A percentile compares a stretch with the other conserved stretches of the same genome.
These are phyloP conservation scores for Zaprionus tsacasi DNA, from an alignment of 1,140 invertebrate species.

Conservation along the genomic window DNA sequence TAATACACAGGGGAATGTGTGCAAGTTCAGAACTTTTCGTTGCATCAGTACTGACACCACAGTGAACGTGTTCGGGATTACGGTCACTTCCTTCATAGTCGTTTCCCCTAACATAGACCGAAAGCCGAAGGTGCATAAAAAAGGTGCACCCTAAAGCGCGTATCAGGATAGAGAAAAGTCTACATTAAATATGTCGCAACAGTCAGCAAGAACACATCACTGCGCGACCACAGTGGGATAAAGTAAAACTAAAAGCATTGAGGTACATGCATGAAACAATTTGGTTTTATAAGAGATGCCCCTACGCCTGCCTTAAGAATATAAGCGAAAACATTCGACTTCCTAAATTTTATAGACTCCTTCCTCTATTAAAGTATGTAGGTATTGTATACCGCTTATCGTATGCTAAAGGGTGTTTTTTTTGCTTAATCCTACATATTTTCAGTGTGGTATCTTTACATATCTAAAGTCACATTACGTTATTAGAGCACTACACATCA, in stretches of 20 bases:
- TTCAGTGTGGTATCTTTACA: too few relatives aligned
- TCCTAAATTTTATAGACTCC: not conserved
- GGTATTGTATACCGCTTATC: not conserved
- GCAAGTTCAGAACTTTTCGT: not conserved
- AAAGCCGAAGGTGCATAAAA: constrained; percentile 32
- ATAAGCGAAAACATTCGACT: not conserved
- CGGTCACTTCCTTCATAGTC: constrained; percentile 1
- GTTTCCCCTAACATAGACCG: constrained; percentile 27
- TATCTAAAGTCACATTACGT: not conserved
- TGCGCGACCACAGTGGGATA: not conserved
- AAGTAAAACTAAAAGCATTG: not conserved
- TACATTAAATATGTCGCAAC: constrained; percentile 10
- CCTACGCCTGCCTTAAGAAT: not conserved
- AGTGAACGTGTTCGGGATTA: constrained; percentile 4
- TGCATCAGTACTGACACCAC: not conserved
- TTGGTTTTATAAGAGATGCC: not conserved
- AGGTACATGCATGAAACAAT: not conserved
- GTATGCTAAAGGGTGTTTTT: not conserved
- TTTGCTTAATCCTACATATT: too few relatives aligned
- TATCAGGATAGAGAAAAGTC: constrained; percentile 19
- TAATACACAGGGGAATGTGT: not conserved
- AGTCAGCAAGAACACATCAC: not conserved
- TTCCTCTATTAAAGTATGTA: not conserved
- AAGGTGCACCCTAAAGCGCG: constrained; percentile 16
- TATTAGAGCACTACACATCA: not conserved